These are phyloP conservation scores for Pantherophis guttatus DNA, from an alignment of 2,113 vertebrate genomes.

Conservation along the genomic window DNA sequence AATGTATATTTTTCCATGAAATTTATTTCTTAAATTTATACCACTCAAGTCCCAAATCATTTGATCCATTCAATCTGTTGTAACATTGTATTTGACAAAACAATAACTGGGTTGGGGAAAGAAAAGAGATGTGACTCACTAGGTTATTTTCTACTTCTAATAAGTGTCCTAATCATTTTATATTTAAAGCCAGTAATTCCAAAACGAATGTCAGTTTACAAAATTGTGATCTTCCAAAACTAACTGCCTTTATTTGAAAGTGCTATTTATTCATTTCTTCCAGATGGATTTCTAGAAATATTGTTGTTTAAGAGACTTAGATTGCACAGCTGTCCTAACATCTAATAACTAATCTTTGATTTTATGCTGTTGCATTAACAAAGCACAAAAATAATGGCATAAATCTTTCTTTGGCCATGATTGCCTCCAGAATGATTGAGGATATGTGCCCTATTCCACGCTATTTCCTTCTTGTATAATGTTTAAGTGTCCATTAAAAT, in stretches of 20 bases:
- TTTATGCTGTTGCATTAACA: neutral
- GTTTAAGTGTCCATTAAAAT: neutral
- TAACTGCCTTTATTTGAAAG: neutral
- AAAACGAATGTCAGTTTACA: neutral
- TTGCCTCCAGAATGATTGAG: neutral
- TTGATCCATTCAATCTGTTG: neutral
- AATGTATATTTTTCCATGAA: neutral
- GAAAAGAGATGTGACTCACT: neutral
- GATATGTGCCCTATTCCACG: neutral
- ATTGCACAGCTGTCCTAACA: neutral
- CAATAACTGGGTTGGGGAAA: neutral
- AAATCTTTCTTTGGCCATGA: neutral
- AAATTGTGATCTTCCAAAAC: neutral
- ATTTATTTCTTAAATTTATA: neutral
- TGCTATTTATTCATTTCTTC: neutral
- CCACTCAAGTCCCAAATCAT: neutral
- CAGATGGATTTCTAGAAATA: neutral
- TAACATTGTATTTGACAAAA: neutral
- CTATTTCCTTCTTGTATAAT: neutral
- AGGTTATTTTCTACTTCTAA: too few species aligned
- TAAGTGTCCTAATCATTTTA: neutral
- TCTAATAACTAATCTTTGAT: neutral
- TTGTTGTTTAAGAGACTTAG: neutral
- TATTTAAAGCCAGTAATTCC: neutral
- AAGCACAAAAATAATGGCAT: neutral